phyloP scores from a whole-genome alignment of 2,113 vertebrate species.

The Galbula dea region DNA sequence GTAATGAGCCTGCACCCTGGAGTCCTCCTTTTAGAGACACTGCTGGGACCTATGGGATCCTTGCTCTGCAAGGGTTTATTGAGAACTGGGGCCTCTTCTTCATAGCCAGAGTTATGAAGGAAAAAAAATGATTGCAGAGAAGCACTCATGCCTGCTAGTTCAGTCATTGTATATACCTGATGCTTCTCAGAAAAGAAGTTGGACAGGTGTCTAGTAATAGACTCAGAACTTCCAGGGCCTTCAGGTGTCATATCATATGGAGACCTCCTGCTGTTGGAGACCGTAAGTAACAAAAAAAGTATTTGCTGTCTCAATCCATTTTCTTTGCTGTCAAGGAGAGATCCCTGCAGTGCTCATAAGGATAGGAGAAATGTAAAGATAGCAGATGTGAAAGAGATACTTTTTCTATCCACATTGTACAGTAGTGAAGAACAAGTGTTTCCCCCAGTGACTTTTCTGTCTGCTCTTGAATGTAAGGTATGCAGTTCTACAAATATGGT shows the following conservation, averaged over 20 bases:
- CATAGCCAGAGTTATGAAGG: slow-evolving; percentile 24
- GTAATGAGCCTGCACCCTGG: slow-evolving; percentile 41
- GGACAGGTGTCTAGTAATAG: slow-evolving; percentile 47
- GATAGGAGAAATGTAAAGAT: slow-evolving; percentile 3
- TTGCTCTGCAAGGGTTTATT: not conserved
- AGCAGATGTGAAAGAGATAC: not conserved
- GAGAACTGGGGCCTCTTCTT: slow-evolving; percentile 34
- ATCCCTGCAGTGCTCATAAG: slow-evolving; percentile 29
- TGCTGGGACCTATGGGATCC: slow-evolving; percentile 29
- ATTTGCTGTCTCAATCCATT: slow-evolving; percentile 47
- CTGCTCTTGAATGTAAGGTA: not conserved
- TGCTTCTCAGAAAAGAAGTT: slow-evolving; percentile 20
- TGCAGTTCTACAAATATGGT: not conserved
- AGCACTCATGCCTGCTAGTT: not conserved
- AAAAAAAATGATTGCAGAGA: not conserved
- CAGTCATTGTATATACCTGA: slow-evolving; percentile 34
- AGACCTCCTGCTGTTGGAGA: slow-evolving; percentile 43
- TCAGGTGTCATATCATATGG: not conserved
- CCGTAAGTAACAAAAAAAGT: slow-evolving; percentile 25
- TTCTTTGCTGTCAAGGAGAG: slow-evolving; percentile 41
- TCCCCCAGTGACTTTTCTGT: not conserved
- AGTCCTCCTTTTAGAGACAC: slow-evolving; percentile 15
- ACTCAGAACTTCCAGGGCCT: slow-evolving; percentile 34
- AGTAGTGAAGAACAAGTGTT: not conserved
- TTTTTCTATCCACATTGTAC: not conserved